A percentile compares a stretch with the other conserved stretches of the same genome.
These are phyloP conservation scores for Phrynocephalus vlangalii DNA, from an alignment of 2,797 vertebrate genomes.

Conservation along the genomic window DNA sequence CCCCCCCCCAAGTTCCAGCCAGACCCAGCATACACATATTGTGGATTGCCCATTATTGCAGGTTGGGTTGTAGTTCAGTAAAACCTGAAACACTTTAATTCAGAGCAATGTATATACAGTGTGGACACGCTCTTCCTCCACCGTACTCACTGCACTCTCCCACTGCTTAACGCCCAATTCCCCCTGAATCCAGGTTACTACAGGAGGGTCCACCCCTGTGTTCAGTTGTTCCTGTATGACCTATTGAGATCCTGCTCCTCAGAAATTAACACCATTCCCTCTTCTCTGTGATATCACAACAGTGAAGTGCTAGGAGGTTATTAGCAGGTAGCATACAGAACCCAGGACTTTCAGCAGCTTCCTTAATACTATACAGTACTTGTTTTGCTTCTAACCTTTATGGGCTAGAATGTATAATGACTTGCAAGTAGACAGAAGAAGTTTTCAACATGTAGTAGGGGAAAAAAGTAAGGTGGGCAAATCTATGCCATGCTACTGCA, in stretches of 20 bases:
- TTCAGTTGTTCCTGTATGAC: background rate
- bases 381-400: background rate
- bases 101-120: background rate
- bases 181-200: background rate
- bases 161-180: background rate
- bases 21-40: too few relatives aligned
- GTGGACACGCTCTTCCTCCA: background rate
- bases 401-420: background rate
- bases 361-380: background rate
- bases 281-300: background rate
- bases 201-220: background rate
- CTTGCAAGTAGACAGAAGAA: too few relatives aligned
- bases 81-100: too few relatives aligned
- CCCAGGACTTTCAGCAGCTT: too few relatives aligned
- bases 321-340: background rate
- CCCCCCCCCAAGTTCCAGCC: too few relatives aligned
- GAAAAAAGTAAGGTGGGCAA: background rate
- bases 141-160: background rate
- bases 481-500: too few relatives aligned
- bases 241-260: too few relatives aligned
- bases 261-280: background rate
- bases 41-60: too few relatives aligned
- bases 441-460: too few relatives aligned
- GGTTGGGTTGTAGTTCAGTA: background rate
- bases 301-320: background rate